These are phyloP conservation scores for Gambusia yucatana DNA, from an alignment of 2,797 vertebrate species.

Conservation along the genomic window DNA sequence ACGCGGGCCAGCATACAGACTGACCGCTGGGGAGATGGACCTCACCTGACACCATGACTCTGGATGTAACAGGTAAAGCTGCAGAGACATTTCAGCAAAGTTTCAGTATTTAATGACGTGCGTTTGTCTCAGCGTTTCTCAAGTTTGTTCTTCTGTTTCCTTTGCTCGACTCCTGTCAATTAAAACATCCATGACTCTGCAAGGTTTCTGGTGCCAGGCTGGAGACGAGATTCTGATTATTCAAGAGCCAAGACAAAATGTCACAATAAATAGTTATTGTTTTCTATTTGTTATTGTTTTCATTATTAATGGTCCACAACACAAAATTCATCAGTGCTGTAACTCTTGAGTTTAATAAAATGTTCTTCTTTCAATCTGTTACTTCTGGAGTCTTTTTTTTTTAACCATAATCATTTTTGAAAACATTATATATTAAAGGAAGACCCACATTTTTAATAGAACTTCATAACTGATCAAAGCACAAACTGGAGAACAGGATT, in stretches of 20 bases:
- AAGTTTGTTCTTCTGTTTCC: too few relatives aligned
- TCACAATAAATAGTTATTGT: not conserved
- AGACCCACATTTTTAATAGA: too few relatives aligned
- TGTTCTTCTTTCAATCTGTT: not conserved
- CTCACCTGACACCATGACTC: constrained; percentile 76
- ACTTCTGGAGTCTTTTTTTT: too few relatives aligned
- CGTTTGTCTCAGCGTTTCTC: too few relatives aligned
- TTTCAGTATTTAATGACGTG: too few relatives aligned
- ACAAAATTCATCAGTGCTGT: not conserved
- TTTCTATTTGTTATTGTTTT: not conserved
- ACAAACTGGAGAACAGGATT: too few relatives aligned
- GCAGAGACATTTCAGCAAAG: too few relatives aligned
- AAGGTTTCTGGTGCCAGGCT: not conserved
- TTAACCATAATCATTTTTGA: too few relatives aligned
- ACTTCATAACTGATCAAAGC: too few relatives aligned
- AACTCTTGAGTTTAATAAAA: not conserved
- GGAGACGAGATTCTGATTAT: not conserved
- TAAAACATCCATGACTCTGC: too few relatives aligned
- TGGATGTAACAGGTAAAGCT: constrained; percentile 76
- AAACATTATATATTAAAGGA: too few relatives aligned
- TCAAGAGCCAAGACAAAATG: not conserved
- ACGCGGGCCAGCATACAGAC: constrained; percentile 81
- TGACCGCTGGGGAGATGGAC: constrained; percentile 81
- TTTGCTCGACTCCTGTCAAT: not conserved
- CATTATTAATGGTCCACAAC: not conserved